phyloP scores from a whole-genome alignment of 2,888 invertebrate species.

The Notocelia uddmanniana region DNA sequence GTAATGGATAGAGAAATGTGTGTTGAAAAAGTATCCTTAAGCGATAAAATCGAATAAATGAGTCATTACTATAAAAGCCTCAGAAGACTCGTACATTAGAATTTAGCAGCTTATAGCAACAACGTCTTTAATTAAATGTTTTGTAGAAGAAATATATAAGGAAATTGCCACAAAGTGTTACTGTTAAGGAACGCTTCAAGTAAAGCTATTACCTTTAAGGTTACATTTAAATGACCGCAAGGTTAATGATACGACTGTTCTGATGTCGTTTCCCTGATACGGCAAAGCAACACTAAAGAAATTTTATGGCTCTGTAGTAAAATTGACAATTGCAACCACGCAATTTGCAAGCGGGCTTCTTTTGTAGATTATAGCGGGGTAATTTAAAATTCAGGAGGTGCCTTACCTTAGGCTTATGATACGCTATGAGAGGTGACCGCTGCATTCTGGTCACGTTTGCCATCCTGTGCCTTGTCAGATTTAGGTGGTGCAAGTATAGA shows the following conservation, averaged over 20 bases:
- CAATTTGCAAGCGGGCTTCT: slow-evolving; percentile 51
- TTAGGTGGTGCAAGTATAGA: slow-evolving; percentile 63
- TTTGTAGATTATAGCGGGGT: slow-evolving; percentile 58
- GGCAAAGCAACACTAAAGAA: slow-evolving; percentile 35
- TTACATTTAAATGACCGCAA: slow-evolving; percentile 40
- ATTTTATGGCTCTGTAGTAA: slow-evolving; percentile 38
- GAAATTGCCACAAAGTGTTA: slow-evolving; percentile 16
- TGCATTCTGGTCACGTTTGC: slow-evolving; percentile 73
- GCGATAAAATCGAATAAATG: slow-evolving; percentile 38
- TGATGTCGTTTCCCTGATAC: slow-evolving; percentile 41
- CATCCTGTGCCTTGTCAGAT: slow-evolving; percentile 71
- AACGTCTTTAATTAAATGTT: slow-evolving; percentile 10
- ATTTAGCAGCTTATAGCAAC: neutral
- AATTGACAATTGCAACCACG: slow-evolving; percentile 46
- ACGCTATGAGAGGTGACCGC: slow-evolving; percentile 60
- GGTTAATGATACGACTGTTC: slow-evolving; percentile 38
- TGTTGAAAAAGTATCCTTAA: slow-evolving; percentile 25
- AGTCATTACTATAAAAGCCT: slow-evolving; percentile 20
- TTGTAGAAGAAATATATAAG: slow-evolving; percentile 8
- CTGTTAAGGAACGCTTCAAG: slow-evolving; percentile 19
- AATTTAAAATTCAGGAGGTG: slow-evolving; percentile 74
- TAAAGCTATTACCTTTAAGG: slow-evolving; percentile 26
- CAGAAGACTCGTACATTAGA: neutral
- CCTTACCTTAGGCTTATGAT: slow-evolving; percentile 70
- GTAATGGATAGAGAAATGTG: slow-evolving; percentile 43